These are phyloP conservation scores for Cherax destructor DNA, from an alignment of 1,140 invertebrate genomes.

Conservation along the genomic window DNA sequence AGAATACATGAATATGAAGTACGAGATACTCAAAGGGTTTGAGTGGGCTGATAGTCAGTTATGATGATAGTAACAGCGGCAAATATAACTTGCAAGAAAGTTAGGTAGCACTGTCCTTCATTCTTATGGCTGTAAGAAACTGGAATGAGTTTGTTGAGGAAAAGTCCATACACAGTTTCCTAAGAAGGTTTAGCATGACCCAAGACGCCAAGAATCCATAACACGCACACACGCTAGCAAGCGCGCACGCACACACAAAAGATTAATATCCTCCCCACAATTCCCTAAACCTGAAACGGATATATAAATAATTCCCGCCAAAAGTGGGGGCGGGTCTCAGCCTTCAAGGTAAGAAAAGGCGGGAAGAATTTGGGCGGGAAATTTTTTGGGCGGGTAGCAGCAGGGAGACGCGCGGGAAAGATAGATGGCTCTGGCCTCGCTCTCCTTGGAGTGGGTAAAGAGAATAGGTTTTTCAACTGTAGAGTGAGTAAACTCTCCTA, in stretches of 20 bases:
- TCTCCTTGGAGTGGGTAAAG: neutral
- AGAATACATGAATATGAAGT: too few relatives aligned
- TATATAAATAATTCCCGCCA: slow-evolving; percentile 19
- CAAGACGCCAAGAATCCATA: too few relatives aligned
- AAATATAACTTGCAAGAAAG: too few relatives aligned
- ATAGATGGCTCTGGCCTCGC: slow-evolving; percentile 4
- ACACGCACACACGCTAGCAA: neutral
- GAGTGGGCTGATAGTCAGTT: too few relatives aligned
- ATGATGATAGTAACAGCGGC: too few relatives aligned
- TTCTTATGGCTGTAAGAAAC: too few relatives aligned
- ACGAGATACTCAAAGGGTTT: too few relatives aligned
- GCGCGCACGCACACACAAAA: neutral
- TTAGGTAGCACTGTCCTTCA: too few relatives aligned
- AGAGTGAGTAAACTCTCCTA: neutral
- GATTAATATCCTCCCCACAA: slow-evolving; percentile 3
- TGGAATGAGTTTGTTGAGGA: too few relatives aligned
- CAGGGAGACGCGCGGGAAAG: neutral
- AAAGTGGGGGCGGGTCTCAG: slow-evolving; percentile 9
- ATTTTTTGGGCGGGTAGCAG: neutral
- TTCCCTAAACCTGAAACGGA: slow-evolving; percentile 18
- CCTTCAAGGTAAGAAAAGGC: slow-evolving; percentile 10
- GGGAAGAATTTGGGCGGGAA: slow-evolving; percentile 14
- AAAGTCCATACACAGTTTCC: too few relatives aligned
- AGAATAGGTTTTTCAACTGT: slow-evolving; percentile 8
- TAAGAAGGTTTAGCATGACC: too few relatives aligned